Base-by-base conservation (phyloP, 2,888 invertebrate genomes). In the Philaethria dido region DNA sequence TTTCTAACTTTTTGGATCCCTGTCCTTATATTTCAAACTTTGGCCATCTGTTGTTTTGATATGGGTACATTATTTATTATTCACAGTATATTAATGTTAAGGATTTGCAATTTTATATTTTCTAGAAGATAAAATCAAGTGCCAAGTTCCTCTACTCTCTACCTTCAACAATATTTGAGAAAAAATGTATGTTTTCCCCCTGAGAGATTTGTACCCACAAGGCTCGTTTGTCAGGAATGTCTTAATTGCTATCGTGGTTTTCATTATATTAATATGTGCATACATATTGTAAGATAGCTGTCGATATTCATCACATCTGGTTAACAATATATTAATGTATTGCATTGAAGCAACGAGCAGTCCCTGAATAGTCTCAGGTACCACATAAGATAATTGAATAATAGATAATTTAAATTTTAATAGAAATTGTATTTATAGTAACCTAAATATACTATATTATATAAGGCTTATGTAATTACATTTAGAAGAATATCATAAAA, bases 11-110 rank as follows among this genome's bases (percentile, higher is more conserved):
- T 29, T 50, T 50, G n/a, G n/a, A 50, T 50, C 50, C n/a, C 25
- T 29, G 50, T 50, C 50, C 25, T 50, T 50, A 50, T 29, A 50
- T 29, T 3, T 50, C 25, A 50, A 50, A 50, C 25, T 29, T 50
- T n/a, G n/a, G 25, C 8, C 3, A n/a, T n/a, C 6, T 50, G n/a
- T 50, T 50, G 8, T 50, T 50, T 9, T 50, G 50, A 50, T 50
- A 50, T 50, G 16, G n/a, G 25, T 50, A 29, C 6, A 1, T 25
- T n/a, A 48, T 50, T 50, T n/a, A 25, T 50, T 50, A 9, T 11
- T 29, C n/a, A 50, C 29, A 50, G 16, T 29, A 39, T 39, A 39
- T 39, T 8, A 13, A 11, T 39, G 13, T 39, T 39, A 39, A 39
- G 39, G 1, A 13, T 39, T 33, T n/a, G n/a, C n/a, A n/a, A n/a